Evolutionary conservation across 2,113 vertebrate species (phyloP), one percentile per base, ranked within the genome.

Genomic region (human): DNA sequence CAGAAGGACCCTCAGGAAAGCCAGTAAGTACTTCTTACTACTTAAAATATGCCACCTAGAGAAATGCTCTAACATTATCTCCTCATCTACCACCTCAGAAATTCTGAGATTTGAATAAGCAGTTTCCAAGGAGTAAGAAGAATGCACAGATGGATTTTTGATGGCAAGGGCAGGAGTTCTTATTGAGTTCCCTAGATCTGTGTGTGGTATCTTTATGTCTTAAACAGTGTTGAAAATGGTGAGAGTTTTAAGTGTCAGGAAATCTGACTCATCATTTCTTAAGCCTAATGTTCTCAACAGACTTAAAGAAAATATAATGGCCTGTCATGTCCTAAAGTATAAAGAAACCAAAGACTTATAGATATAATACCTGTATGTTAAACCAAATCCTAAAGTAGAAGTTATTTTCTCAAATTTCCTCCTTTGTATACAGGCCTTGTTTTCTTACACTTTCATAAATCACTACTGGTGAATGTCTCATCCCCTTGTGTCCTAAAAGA

Each of bases 1-100:
- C 99, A 35, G 99, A 99, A 98, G 99, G 99, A 91, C 99, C 99
- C 35, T 97, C 98, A 90, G 99, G 99, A 98, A 99, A 98, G 97
- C 97, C 99, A 95, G 99, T 99, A 99, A 99, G 99, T 87, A 98
- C 93, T 97, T 97, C 7, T 73, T 13, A 57, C 16, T 75, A 2
- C 20, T 93, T 81, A 66, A 82, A 92, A 57, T 68, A 45, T 93
- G 18, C n/a, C 80, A 72, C 8, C 72, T 90, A 61, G 50, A 75
- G 35, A 83, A 89, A 12, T n/a, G 13, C 81, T 80, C 52, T 83
- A 48, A 73, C 17, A 14, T 32, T 72, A 5, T 12, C 73, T 80
- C n/a, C 79, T 75, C 17, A 14, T 40, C 11, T 48, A 9, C 68
- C 32, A 89, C 82, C 61, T 97, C 43, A 30, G 50, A 93, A 97